Evolutionary conservation across 2,888 invertebrate genomes (phyloP).

Genomic region (Diogma glabrata): DNA sequence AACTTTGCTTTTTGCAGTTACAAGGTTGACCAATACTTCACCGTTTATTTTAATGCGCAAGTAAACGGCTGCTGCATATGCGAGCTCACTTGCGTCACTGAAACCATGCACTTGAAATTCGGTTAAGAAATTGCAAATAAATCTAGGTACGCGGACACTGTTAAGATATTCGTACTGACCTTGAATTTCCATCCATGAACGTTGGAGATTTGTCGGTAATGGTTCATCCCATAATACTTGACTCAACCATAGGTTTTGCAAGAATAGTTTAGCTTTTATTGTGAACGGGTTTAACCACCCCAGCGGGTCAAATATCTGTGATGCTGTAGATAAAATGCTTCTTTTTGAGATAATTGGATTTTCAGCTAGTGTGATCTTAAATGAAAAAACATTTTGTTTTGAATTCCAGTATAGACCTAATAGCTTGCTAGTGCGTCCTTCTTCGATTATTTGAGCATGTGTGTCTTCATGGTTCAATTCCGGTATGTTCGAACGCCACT

Average conservation of each 20-base stretch:
- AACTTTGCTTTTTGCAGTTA: slow-evolving; percentile 2
- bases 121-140: not conserved
- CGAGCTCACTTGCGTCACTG: too few relatives aligned
- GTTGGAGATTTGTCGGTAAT: not conserved
- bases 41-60: not conserved
- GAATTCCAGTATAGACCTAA: not conserved
- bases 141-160: not conserved
- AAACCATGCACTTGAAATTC: not conserved
- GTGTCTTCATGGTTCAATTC: too few relatives aligned
- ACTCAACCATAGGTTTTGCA: not conserved
- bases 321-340: too few relatives aligned
- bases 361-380: too few relatives aligned
- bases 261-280: not conserved
- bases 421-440: too few relatives aligned
- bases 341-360: too few relatives aligned
- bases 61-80: not conserved
- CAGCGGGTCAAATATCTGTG: too few relatives aligned
- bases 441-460: not conserved
- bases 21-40: not conserved
- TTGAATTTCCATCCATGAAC: not conserved
- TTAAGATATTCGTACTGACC: not conserved
- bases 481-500: slow-evolving; percentile 18
- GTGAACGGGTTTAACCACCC: not conserved
- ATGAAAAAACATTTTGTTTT: not conserved
- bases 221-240: not conserved